Base-by-base conservation (phyloP, 2,888 invertebrate genomes). In the Barypeithes pellucidus region DNA sequence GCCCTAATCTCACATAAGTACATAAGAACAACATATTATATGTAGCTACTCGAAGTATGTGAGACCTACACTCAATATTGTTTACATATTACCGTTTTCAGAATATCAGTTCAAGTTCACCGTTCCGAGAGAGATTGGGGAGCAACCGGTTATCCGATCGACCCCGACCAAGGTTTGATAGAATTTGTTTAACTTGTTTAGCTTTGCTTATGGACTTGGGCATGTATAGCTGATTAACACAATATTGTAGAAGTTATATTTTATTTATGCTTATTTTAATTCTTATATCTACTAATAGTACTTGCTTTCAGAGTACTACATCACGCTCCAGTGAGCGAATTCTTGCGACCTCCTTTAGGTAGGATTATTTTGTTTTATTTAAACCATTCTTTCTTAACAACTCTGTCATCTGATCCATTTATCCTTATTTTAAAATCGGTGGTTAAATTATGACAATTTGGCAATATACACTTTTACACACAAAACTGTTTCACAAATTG, bases 51-150 rank as follows among this genome's bases (percentile, higher is more conserved):
- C 33, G 33, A 33, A n/a, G 39, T n/a, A 39, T 2, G 3, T 41
- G 4, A 41, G 12, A 41, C 3, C 2, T 5, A 43, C 9, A 14
- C 24, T 52, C 24, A 4, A 14, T 29, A 52, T 29, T 50, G 8
- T 57, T 57, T 33, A 43, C 7, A 2, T 63, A 50, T 67, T 45
- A 54, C 20, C 20, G 62, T 77, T 88, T 89, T 78, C 89, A 90
- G 90, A 89, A 88, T 81, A 88, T 88, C 80, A 88, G 88, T 70
- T 88, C 89, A 75, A 94, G 91, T 88, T 95, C 95, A 80, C 95
- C 95, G 81, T 95, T 95, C 89, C 90, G 96, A 84, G 96, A 96
- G 88, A 91, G 96, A 77, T 90, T 95, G 78, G 95, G 95, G 85
- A 95, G 95, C 88, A 95, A 95, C 85, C 91, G 95, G 75, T 89